phyloP scores from a whole-genome alignment of 1,140 invertebrate species.

The Drosophila ogumai region DNA sequence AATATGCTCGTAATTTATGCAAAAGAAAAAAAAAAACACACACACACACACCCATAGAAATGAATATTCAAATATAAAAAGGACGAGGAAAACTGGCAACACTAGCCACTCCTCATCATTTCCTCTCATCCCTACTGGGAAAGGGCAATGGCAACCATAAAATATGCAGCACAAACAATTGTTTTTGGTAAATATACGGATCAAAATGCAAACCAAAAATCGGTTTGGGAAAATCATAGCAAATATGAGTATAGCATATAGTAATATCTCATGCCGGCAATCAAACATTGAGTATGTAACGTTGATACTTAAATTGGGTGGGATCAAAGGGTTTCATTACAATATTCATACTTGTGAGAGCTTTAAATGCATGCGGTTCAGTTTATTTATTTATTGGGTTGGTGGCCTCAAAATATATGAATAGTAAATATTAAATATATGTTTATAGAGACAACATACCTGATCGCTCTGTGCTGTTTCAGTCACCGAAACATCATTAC shows the following conservation, averaged over 20 bases:
- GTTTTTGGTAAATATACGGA: conserved; percentile 37
- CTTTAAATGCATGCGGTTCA: conserved; percentile 29
- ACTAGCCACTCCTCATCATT: not conserved
- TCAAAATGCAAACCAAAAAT: conserved; percentile 49
- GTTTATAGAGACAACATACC: conserved; percentile 55
- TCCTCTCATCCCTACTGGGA: not conserved
- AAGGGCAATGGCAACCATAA: conserved; percentile 26
- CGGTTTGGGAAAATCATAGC: conserved; percentile 41
- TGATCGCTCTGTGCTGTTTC: conserved; percentile 79
- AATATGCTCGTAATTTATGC: conserved; percentile 62
- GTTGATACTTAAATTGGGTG: conserved; percentile 37
- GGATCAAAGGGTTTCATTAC: conserved; percentile 29
- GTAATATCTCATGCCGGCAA: conserved; percentile 41
- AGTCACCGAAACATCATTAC: conserved; percentile 73
- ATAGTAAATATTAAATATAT: not conserved
- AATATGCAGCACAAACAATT: conserved; percentile 58
- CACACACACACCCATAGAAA: conserved; percentile 7
- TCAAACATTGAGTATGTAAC: conserved; percentile 43
- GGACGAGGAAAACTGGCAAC: not conserved
- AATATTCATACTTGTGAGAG: conserved; percentile 19
- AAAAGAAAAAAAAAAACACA: conserved; percentile 16
- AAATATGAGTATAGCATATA: conserved; percentile 24
- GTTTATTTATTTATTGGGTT: not conserved
- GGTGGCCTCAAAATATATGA: not conserved
- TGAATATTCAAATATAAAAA: conserved; percentile 31